Evolutionary conservation across 2,888 invertebrate species (phyloP).

Genomic region (Cacoxenus indagator): DNA sequence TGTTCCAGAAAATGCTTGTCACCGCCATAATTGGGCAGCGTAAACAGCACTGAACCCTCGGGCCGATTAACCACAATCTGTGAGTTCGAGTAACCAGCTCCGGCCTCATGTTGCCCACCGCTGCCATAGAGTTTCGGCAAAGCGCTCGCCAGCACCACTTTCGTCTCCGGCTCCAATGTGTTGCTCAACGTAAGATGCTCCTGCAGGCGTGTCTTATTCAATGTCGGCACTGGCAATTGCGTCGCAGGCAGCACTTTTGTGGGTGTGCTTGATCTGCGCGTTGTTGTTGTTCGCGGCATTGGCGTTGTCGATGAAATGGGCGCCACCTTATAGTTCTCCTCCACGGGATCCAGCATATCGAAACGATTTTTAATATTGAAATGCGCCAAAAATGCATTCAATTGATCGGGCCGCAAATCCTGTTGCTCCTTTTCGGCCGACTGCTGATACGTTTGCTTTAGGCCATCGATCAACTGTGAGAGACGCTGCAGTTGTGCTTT

Average conservation of each 20-base stretch:
- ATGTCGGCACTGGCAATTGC: constrained; percentile 34
- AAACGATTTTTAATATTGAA: constrained; percentile 68
- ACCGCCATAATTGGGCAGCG: constrained; percentile 51
- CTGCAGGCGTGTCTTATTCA: constrained; percentile 44
- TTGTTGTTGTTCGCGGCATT: neutral
- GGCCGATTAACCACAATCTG: constrained; percentile 71
- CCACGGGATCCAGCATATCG: constrained; percentile 52
- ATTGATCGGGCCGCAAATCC: constrained; percentile 67
- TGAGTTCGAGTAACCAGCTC: constrained; percentile 64
- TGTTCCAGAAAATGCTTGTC: constrained; percentile 36
- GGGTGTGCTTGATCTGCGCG: constrained; percentile 5
- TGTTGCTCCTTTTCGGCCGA: constrained; percentile 46
- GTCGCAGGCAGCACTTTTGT: neutral
- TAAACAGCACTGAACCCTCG: constrained; percentile 68
- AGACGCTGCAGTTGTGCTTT: constrained; percentile 68
- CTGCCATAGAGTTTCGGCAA: constrained; percentile 45
- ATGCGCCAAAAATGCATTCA: constrained; percentile 69
- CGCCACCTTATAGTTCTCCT: constrained; percentile 18
- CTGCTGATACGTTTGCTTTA: constrained; percentile 65
- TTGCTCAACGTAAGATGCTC: constrained; percentile 42
- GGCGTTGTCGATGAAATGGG: constrained; percentile 14
- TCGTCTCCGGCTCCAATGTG: constrained; percentile 61
- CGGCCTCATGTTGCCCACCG: constrained; percentile 12
- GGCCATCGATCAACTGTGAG: constrained; percentile 68
- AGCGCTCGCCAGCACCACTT: constrained; percentile 56